phyloP scores from a whole-genome alignment of 2,797 vertebrate genomes.

The Siniperca obscura region DNA sequence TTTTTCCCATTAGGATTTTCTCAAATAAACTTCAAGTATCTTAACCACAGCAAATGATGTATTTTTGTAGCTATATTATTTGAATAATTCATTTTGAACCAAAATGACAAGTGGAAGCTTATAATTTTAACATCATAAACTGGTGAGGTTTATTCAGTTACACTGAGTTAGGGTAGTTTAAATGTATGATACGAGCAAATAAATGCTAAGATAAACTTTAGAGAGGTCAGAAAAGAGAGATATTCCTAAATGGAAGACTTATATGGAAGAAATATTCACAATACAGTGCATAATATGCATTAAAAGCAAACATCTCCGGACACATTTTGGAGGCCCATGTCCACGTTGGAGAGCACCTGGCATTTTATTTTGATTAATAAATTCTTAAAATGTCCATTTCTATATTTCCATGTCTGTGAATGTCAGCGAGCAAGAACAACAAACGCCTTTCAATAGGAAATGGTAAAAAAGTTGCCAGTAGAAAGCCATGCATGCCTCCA shows the following conservation, averaged over 20 bases:
- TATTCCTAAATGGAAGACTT: background rate
- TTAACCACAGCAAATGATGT: slow-evolving; percentile 37
- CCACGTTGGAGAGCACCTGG: background rate
- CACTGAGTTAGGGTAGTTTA: background rate
- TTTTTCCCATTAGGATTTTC: slow-evolving; percentile 42
- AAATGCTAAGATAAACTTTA: slow-evolving; percentile 18
- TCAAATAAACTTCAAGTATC: slow-evolving; percentile 50
- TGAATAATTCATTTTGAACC: slow-evolving; percentile 35
- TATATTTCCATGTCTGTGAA: background rate
- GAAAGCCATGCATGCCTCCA: background rate
- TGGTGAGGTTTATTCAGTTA: slow-evolving; percentile 24
- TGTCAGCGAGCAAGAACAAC: background rate
- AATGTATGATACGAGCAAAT: slow-evolving; percentile 1
- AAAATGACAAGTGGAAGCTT: slow-evolving; percentile 36
- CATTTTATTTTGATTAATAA: background rate
- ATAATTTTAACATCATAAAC: slow-evolving; percentile 44
- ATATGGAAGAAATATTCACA: background rate
- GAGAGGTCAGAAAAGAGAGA: background rate
- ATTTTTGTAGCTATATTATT: slow-evolving; percentile 34
- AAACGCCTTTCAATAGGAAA: background rate
- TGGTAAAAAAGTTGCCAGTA: background rate
- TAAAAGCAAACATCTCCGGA: slow-evolving; percentile 13
- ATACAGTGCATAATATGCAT: background rate
- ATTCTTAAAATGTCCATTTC: background rate
- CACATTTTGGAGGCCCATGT: background rate